Evolutionary conservation across 2,113 vertebrate species (phyloP).

Genomic region (Drymodes brunneopygia): DNA sequence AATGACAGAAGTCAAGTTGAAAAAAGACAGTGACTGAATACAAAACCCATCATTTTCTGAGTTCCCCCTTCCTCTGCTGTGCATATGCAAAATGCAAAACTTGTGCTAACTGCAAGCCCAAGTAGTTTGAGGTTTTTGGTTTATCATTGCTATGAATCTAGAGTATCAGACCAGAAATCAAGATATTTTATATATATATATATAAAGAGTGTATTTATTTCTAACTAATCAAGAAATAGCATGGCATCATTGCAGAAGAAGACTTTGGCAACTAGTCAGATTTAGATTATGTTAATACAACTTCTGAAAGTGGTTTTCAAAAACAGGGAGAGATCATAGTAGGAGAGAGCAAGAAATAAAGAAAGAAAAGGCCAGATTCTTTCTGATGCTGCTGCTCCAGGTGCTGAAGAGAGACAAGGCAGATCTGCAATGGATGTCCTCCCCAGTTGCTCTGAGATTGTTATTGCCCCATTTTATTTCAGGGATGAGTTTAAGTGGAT

Average conservation of each 20-base stretch:
- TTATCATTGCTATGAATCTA: background rate
- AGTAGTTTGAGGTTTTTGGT: background rate
- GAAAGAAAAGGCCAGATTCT: background rate
- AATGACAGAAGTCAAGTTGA: background rate
- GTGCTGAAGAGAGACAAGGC: background rate
- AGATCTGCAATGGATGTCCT: background rate
- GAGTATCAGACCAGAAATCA: background rate
- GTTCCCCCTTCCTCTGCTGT: background rate
- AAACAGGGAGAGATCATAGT: background rate
- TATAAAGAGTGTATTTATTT: background rate
- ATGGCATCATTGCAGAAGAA: background rate
- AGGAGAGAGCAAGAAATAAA: background rate
- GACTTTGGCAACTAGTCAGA: background rate
- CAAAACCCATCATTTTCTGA: background rate
- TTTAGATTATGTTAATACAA: background rate
- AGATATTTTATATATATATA: background rate
- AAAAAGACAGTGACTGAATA: background rate
- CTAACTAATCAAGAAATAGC: background rate
- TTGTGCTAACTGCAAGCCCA: background rate
- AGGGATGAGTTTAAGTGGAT: background rate
- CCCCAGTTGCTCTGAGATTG: background rate
- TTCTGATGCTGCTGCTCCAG: background rate
- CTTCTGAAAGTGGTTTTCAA: background rate
- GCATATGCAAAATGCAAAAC: background rate
- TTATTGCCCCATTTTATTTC: background rate